These are phyloP conservation scores for Madoqua kirkii DNA, from an alignment of 2,113 vertebrate genomes.

Conservation along the genomic window DNA sequence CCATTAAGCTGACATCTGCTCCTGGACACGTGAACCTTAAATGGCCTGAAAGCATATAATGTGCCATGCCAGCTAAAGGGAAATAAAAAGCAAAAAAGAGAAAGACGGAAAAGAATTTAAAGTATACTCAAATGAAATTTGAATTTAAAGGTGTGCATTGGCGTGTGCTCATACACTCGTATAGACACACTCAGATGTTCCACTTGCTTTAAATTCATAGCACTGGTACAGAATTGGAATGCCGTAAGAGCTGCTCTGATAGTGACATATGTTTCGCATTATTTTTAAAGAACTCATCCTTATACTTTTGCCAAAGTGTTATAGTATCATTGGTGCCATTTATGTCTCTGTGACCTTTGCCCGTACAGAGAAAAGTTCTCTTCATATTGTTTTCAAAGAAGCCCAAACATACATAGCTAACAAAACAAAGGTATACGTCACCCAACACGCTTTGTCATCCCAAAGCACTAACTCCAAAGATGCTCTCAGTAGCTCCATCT, in stretches of 20 bases:
- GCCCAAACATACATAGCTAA: background rate
- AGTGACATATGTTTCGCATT: background rate
- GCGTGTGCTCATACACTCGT: fast-evolving
- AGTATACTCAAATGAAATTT: background rate
- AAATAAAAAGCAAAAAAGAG: background rate
- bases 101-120: background rate
- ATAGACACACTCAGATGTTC: background rate
- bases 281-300: slow-evolving; percentile 17
- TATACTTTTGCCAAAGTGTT: background rate
- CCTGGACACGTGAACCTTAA: slow-evolving; percentile 26
- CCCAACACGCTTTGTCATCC: background rate
- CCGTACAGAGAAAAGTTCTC: background rate
- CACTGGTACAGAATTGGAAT: background rate
- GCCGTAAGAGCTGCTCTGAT: background rate
- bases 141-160: slow-evolving; percentile 14
- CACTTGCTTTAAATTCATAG: background rate
- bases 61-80: background rate
- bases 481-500: background rate
- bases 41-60: slow-evolving; percentile 8
- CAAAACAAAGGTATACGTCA: background rate
- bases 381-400: background rate
- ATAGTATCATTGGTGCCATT: background rate
- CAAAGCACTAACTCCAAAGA: background rate
- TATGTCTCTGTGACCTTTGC: background rate
- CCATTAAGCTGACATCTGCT: slow-evolving; percentile 67